Evolutionary conservation across 1,140 invertebrate species (phyloP), one percentile per base, ranked within the genome.

Genomic region (Bombus waltoni): DNA sequence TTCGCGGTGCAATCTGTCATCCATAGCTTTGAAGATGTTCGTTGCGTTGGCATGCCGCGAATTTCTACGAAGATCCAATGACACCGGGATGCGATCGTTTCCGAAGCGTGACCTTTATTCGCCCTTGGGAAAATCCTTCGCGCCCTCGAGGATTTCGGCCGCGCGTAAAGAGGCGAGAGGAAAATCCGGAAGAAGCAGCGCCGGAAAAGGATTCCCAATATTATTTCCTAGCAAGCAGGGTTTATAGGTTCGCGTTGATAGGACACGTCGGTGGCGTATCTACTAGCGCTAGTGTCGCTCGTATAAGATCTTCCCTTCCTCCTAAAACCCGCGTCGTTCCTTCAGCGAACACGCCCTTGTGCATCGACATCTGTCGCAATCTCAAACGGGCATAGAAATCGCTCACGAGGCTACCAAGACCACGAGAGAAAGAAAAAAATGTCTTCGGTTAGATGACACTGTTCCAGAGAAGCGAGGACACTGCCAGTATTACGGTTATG

Each of bases 181-280:
- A 83, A 59, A 72, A 85, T 72, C 78, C 81, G 70, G 70, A 59
- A 70, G 79, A 44, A 65, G 74, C 15, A 59, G 65, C 47, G 74
- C 62, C 44, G 35, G 42, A 25, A 70, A 57, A 53, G 65, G 66
- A 86, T 80, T 74, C 80, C 65, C 73, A 87, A 91, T 90, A 91
- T 91, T 91, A 91, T 91, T 84, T 88, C 82, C 73, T 59, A 70
- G 75, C 65, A 65, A 76, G 70, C 66, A 66, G 78, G 77, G 89
- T 91, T 91, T 91, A 91, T 90, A 80, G 87, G 87, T 88, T 90
- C 89, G 53, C 76, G 89, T 86, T 88, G 87, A 90, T 90, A 80
- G 87, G 87, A 90, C 86, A 90, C 86, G 88, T 85, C 82, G 82
- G 66, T 80, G 47, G 42, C 76, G 86, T 71, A 90, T 83, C 88